Evolutionary conservation across 2,888 invertebrate species (phyloP).

Genomic region (Drosophila acutilabella): DNA sequence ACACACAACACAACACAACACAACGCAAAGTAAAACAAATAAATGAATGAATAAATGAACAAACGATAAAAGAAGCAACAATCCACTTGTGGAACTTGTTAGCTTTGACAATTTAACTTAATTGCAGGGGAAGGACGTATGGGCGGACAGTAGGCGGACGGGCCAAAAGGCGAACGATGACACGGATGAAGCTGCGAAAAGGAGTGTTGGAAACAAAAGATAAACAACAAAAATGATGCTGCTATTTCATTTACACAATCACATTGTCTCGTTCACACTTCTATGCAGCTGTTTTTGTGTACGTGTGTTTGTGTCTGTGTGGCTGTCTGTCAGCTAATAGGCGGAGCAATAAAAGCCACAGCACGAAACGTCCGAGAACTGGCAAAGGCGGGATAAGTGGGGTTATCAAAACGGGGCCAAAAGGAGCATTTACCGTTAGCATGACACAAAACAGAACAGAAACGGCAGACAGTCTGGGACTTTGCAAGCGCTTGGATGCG

Average conservation of each 20-base stretch:
- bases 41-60: conserved; percentile 50
- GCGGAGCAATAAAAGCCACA: conserved; percentile 76
- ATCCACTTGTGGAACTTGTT: conserved; percentile 77
- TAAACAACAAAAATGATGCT: conserved; percentile 48
- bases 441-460: conserved; percentile 57
- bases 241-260: conserved; percentile 22
- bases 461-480: conserved; percentile 19
- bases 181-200: background rate
- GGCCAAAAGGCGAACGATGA: background rate
- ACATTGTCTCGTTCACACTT: conserved; percentile 25
- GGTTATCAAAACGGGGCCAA: background rate
- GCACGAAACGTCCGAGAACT: conserved; percentile 18
- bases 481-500: conserved; percentile 30
- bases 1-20: background rate
- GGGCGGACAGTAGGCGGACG: conserved; percentile 7
- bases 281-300: too few species aligned
- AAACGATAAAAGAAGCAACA: conserved; percentile 33
- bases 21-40: background rate
- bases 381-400: conserved; percentile 5
- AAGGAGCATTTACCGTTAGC: conserved; percentile 11
- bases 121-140: conserved; percentile 59
- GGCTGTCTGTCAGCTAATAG: conserved; percentile 67
- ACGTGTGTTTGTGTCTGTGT: too few species aligned
- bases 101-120: conserved; percentile 77
- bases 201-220: conserved; percentile 33